Base-by-base conservation (phyloP, 2,888 invertebrate species). In the Eutolmus rufibarbis region DNA sequence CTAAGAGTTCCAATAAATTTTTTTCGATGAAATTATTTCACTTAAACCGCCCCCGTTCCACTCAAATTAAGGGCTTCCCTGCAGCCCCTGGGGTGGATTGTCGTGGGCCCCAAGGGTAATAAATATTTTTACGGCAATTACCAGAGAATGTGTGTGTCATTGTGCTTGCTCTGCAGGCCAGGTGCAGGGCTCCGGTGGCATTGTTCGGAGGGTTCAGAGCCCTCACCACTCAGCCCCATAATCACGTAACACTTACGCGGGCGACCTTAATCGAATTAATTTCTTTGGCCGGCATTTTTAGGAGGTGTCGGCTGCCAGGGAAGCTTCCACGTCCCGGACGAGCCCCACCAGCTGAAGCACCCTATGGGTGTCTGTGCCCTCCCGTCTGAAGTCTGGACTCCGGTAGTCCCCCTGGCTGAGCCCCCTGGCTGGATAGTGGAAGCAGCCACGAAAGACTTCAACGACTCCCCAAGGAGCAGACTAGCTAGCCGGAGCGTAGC, bases 231-330 rank as follows among this genome's bases (percentile, higher is more conserved):
- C 12, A 78, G 43, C 19, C 74, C 85, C 66, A 85, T 74, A 85
- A 85, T 85, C 85, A 85, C 85, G 74, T 85, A 66, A 19, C 85
- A 85, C 85, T 85, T 85, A 85, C 85, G 37, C 85, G 66, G 66
- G 85, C 74, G 66, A 31, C 34, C 40, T 66, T 85, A 85, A 85
- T 85, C 74, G 85, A 66, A 66, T 74, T 43, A 85, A 66, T 43
- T 57, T 66, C 85, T 66, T 85, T 37, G 57, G 12, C 66, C 66
- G 66, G 23, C 28, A 57, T 66, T 40, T 43, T 74, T 85, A 40
- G 74, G 74, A 43, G 66, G 66, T 66, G 16, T 66, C 66, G 34
- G 40, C 23, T 74, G 8, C 37, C 37, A 56, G 57, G 74, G 28
- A 66, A 74, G 66, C 5, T 40, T 66, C 28, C 85, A 43, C 31